Evolutionary conservation across 2,113 vertebrate genomes (phyloP), one percentile per base, ranked within the genome.

Genomic region (Macquaria ambigua): DNA sequence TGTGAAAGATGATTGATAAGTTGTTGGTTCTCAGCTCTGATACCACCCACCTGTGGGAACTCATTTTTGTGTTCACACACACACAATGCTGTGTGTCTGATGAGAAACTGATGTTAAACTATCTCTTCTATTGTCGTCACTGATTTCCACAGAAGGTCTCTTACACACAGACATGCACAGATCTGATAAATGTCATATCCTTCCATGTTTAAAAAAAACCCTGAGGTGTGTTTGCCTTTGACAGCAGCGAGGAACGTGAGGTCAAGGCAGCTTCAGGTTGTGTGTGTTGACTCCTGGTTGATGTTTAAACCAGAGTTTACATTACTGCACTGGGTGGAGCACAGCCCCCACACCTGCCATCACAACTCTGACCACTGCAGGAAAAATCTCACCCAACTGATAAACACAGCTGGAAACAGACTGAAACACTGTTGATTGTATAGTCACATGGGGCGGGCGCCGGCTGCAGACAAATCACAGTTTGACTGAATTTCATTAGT

Each of bases 281-380:
- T 14, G 81, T 79, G 67, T 92, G 82, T 92, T 90, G 91, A 89
- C 85, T 86, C 84, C 77, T 87, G 85, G 93, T 93, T 88, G 92
- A 94, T 94, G 92, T 94, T 93, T 95, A 93, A 96, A 86, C 79
- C 52, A 25, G 16, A n/a, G 79, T 83, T 82, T 74, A 83, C 85
- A 72, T 92, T 88, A 73, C 56, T 83, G 70, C 39, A 8, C 53
- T 53, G 61, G 58, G 63, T 77, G 82, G 87, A 71, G 76, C 16
- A 1, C 23, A 9, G 48, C 61, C 46, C 20, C 43, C 10, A 21
- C 50, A 61, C 79, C 41, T 69, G 50, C 61, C 58, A 34, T 16
- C 66, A 55, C n/a, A 52, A 15, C 46, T 11, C 15, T 63, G 31
- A 85, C 23, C 59, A 16, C 8, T 58, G 69, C 52, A 61, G 21